phyloP scores from a whole-genome alignment of 2,797 vertebrate genomes.

The Gouania willdenowi region DNA sequence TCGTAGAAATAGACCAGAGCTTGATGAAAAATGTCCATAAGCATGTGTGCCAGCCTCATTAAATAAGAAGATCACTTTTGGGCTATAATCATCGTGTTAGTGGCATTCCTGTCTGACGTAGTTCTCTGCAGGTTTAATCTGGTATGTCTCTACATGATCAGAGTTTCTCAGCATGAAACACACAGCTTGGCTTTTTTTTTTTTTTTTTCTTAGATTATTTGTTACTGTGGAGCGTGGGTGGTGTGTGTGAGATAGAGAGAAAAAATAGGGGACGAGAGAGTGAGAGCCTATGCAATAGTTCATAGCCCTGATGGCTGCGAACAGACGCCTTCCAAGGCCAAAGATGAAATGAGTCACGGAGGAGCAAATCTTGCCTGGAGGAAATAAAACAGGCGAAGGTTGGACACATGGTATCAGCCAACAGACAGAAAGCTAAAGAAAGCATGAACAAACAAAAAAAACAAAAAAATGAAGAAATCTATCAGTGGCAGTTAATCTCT shows the following conservation, averaged over 20 bases:
- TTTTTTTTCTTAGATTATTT: slow-evolving; percentile 54
- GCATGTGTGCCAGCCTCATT: slow-evolving; percentile 10
- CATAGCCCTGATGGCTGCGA: slow-evolving; percentile 56
- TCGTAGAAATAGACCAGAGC: slow-evolving; percentile 18
- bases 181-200: slow-evolving; percentile 47
- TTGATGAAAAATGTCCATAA: slow-evolving; percentile 29
- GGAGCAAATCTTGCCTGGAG: slow-evolving; percentile 39
- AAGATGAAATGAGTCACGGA: slow-evolving; percentile 63
- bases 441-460: too few species aligned
- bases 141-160: slow-evolving; percentile 36
- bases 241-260: slow-evolving; percentile 15
- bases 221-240: slow-evolving; percentile 58
- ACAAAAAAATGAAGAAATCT: slow-evolving; percentile 21
- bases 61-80: slow-evolving; percentile 25
- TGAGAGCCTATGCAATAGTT: slow-evolving; percentile 50
- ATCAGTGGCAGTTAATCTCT: slow-evolving; percentile 8
- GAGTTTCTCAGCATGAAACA: slow-evolving; percentile 29
- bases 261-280: slow-evolving; percentile 17
- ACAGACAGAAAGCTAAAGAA: slow-evolving; percentile 25
- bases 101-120: slow-evolving; percentile 44
- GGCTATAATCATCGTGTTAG: slow-evolving; percentile 27
- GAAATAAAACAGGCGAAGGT: slow-evolving; percentile 24
- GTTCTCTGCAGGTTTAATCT: slow-evolving; percentile 45
- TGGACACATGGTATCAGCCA: slow-evolving; percentile 23
- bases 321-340: slow-evolving; percentile 57